These are phyloP conservation scores for Typhlichthys subterraneus DNA, from an alignment of 2,797 vertebrate genomes.

Conservation along the genomic window DNA sequence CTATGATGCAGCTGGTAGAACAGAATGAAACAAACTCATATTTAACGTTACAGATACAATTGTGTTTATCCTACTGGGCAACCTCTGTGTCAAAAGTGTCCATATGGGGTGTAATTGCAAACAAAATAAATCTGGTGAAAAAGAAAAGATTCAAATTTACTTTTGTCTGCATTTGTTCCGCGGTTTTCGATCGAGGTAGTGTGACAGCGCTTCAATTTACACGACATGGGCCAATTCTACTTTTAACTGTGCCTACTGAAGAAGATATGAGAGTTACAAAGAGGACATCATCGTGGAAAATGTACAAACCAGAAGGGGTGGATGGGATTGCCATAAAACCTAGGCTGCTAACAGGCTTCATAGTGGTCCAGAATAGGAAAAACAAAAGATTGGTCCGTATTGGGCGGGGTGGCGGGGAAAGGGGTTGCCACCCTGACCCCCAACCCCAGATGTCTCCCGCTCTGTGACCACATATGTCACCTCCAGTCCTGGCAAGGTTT, in stretches of 20 bases:
- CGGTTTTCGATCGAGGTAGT: constrained; percentile 82
- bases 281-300: constrained; percentile 72
- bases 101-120: constrained; percentile 11
- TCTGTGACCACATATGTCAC: constrained; percentile 73
- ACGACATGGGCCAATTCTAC: constrained; percentile 43
- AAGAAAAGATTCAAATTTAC: constrained; percentile 35
- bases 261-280: constrained; percentile 60
- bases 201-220: constrained; percentile 66
- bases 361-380: constrained; percentile 70
- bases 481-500: constrained; percentile 75
- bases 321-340: constrained; percentile 67
- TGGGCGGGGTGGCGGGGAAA: background rate
- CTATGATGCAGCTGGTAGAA: background rate
- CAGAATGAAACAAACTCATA: constrained; percentile 7
- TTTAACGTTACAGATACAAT: constrained; percentile 8
- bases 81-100: too few species aligned
- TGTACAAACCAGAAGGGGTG: constrained; percentile 65
- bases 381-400: constrained; percentile 34
- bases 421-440: constrained; percentile 72
- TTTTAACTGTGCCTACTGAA: constrained; percentile 49
- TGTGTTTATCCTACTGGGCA: background rate
- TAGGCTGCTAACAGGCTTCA: constrained; percentile 65
- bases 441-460: constrained; percentile 76
- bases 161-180: constrained; percentile 35
- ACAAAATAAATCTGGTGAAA: constrained; percentile 38